Percentiles rank a stretch among this genome's conserved stretches.
Conservation (phyloP, 1,140 invertebrate species). For the Anagrus nilaparvatae region DNA sequence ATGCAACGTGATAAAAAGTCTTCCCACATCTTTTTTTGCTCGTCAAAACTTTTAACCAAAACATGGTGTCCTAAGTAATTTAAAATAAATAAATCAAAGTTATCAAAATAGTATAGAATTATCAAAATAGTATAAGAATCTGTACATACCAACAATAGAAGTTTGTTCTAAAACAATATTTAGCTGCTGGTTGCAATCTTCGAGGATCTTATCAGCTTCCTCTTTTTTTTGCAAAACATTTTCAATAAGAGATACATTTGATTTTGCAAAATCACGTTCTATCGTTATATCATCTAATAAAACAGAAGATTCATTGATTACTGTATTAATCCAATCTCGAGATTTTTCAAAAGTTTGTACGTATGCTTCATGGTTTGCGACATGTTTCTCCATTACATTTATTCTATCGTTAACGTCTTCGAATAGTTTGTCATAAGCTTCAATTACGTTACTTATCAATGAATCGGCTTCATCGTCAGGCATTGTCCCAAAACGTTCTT, state of each 20-base stretch:
- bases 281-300: conserved; percentile 57
- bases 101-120: background rate
- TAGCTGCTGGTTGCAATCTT: conserved; percentile 60
- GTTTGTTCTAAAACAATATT: conserved; percentile 69
- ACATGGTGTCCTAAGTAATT: conserved; percentile 49
- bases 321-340: conserved; percentile 60
- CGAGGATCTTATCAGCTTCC: conserved; percentile 63
- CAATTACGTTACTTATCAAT: conserved; percentile 57
- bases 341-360: conserved; percentile 64
- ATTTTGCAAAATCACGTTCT: conserved; percentile 64
- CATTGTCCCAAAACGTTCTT: conserved; percentile 61
- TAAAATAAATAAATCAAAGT: background rate
- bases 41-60: conserved; percentile 64
- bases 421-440: conserved; percentile 57
- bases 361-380: conserved; percentile 73
- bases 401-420: conserved; percentile 60
- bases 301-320: conserved; percentile 58
- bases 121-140: background rate
- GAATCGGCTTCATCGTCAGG: conserved; percentile 64
- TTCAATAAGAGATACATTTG: conserved; percentile 61
- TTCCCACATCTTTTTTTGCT: conserved; percentile 65
- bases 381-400: conserved; percentile 55
- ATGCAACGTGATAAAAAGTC: conserved; percentile 63
- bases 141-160: conserved; percentile 45
- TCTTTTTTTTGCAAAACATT: conserved; percentile 61